These are phyloP conservation scores for Psilopsiagon aymara DNA, from an alignment of 2,113 vertebrate genomes.

Conservation along the genomic window DNA sequence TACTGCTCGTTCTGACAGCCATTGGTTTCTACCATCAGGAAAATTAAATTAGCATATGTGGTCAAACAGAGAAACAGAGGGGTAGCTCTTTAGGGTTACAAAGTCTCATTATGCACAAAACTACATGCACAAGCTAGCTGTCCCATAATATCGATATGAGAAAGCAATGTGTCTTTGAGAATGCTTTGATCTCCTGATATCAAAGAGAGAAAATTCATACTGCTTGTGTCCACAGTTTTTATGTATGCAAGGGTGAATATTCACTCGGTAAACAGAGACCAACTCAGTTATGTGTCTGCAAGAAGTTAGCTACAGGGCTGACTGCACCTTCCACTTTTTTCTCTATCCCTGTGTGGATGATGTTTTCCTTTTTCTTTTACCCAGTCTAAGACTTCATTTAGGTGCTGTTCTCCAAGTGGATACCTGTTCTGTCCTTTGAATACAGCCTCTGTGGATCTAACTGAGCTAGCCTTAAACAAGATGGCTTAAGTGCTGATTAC, in stretches of 20 bases:
- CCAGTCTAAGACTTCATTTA: background rate
- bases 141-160: background rate
- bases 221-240: background rate
- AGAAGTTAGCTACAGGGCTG: background rate
- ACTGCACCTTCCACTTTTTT: background rate
- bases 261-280: background rate
- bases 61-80: background rate
- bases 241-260: background rate
- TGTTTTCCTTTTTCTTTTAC: background rate
- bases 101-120: conserved; percentile 31
- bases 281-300: background rate
- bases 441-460: background rate
- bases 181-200: background rate
- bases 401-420: background rate
- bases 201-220: background rate
- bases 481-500: background rate
- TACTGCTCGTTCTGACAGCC: background rate
- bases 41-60: background rate
- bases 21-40: background rate
- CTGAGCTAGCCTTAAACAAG: background rate
- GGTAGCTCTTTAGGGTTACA: background rate
- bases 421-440: background rate
- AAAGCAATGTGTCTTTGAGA: background rate
- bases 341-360: background rate
- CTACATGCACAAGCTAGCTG: background rate